Base-by-base conservation (phyloP, 2,888 invertebrate genomes). In the Hybos culiciformis region DNA sequence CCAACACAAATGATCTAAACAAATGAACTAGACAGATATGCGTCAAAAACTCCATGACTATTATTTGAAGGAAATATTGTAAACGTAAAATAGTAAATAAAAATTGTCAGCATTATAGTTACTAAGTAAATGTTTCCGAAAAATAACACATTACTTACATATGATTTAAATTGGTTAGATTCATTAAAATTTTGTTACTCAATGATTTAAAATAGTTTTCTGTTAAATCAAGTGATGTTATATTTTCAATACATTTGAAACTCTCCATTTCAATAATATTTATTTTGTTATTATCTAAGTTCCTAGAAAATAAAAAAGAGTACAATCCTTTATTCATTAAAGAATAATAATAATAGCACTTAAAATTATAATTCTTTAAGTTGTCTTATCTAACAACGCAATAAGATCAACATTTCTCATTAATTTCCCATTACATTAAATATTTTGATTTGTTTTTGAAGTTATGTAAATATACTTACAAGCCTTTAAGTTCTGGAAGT, bases 211-310 rank as follows among this genome's bases (percentile, higher is more conserved):
- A 69, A 26, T 54, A 52, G 48, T 60, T 62, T 39, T 55, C 58
- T 42, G 53, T 58, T 41, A 70, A 58, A 54, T 65, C 66, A 58
- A 71, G 51, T 5, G 70, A 70, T 39, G 60, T 66, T 41, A 72
- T 54, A 51, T 66, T 68, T 24, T 57, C 58, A 31, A 69, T 54
- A 46, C 70, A 68, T 41, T 53, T 55, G 54, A 72, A 66, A 38
- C 69, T 58, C 41, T 62, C 54, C 33, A 58, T 43, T 45, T 70
- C 70, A 49, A 72, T 66, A 14, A 53, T 50, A 34, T 53, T 52
- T 46, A 72, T 60, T 44, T 53, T 53, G 51, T 72, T 72, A 46
- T 68, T 66, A 52, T 70, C 66, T 42, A 72, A 53, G 45, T 69
- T 70, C 37, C 74, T 63, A 41, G 2, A 42, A 48, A 17, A 37